Evolutionary conservation across 2,888 invertebrate species (phyloP).

Genomic region (Ichneumon xanthorius): DNA sequence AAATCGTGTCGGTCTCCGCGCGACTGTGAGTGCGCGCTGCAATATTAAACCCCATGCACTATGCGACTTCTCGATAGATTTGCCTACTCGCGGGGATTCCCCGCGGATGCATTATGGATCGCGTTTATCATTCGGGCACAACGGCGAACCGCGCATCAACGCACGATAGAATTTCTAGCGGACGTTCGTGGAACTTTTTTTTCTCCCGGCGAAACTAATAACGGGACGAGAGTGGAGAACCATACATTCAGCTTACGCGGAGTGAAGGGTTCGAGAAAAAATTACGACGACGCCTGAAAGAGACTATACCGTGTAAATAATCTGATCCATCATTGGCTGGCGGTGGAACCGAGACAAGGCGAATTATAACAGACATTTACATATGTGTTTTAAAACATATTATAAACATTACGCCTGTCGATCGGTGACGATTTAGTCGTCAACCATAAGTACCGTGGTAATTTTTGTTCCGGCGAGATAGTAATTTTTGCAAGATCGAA

Average conservation of each 20-base stretch:
- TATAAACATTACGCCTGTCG: no score
- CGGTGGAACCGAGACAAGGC: no score
- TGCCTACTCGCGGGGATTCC: background rate
- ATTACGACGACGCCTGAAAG: background rate
- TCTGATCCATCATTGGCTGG: background rate
- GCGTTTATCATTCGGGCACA: slow-evolving; percentile 18
- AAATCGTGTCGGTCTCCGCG: slow-evolving; percentile 73
- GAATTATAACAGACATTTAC: no score
- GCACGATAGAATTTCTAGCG: background rate
- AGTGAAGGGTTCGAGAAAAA: background rate
- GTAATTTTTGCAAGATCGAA: no score
- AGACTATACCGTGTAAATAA: background rate
- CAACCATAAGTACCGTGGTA: no score
- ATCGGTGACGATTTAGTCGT: no score
- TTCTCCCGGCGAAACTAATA: background rate
- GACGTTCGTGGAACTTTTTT: background rate
- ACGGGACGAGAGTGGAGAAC: background rate
- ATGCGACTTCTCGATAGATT: slow-evolving; percentile 28
- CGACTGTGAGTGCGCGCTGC: slow-evolving; percentile 81
- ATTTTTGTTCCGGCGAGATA: no score
- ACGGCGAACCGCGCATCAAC: background rate
- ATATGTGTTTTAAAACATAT: no score
- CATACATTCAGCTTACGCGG: no score
- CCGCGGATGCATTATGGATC: slow-evolving; percentile 37
- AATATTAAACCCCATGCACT: slow-evolving; percentile 79